Conservation (phyloP, 2,888 invertebrate genomes). For the Therioaphis trifolii region DNA sequence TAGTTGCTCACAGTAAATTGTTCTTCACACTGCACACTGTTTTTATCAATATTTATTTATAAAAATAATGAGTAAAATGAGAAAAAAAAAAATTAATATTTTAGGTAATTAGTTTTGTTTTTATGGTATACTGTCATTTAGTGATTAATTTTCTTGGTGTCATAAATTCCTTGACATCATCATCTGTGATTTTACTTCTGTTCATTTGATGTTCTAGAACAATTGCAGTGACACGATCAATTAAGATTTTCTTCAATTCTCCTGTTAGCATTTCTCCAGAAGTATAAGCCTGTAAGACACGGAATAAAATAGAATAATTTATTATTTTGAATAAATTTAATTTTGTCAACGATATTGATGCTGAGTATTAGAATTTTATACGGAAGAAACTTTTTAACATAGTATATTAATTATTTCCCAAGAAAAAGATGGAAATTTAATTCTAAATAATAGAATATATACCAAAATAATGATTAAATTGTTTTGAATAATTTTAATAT, state of each 20-base stretch:
- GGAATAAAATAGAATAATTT: background rate
- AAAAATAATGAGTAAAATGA: background rate
- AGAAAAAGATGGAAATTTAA: no score
- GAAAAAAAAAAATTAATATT: background rate
- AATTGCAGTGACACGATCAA: conserved; percentile 82
- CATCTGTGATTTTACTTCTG: conserved; percentile 85
- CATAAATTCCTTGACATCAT: conserved; percentile 85
- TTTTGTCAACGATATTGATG: no score
- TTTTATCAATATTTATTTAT: background rate
- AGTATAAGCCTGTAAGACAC: conserved; percentile 77
- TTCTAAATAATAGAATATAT: no score
- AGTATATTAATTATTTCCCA: background rate
- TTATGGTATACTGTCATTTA: background rate
- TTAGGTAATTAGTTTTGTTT: background rate
- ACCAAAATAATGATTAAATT: no score
- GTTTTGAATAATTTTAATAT: background rate
- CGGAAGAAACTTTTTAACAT: no score
- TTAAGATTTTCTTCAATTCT: conserved; percentile 91
- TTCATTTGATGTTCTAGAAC: conserved; percentile 85
- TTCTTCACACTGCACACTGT: no score
- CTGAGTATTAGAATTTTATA: background rate
- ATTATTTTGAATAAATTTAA: no score
- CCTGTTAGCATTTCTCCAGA: conserved; percentile 93
- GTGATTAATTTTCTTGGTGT: conserved; percentile 79
- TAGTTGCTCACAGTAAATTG: no score